Conservation (phyloP, 2,113 vertebrate genomes). For the Thalassarche chlororhynchos region DNA sequence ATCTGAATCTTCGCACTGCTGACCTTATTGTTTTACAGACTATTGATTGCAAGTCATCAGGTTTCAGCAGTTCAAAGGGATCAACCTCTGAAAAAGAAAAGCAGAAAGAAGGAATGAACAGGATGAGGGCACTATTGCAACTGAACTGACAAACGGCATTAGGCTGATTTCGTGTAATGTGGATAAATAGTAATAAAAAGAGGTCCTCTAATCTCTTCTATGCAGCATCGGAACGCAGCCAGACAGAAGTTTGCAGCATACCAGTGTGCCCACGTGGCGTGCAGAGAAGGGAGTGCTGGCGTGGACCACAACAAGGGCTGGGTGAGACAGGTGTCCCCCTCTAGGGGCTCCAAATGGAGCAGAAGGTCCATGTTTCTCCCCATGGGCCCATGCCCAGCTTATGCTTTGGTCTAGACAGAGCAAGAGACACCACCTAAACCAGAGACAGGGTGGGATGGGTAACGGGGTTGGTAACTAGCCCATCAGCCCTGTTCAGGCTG, state of each 20-base stretch:
- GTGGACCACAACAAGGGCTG: neutral
- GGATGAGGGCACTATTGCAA: neutral
- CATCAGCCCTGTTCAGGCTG: neutral
- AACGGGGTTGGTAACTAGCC: neutral
- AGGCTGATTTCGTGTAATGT: neutral
- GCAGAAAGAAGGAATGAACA: neutral
- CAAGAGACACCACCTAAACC: neutral
- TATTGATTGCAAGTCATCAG: constrained; percentile 62
- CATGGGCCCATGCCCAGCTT: too few species aligned
- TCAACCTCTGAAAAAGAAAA: constrained; percentile 44
- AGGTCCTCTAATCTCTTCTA: neutral
- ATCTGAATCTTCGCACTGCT: constrained; percentile 53
- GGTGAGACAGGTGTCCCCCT: neutral
- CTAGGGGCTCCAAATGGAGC: neutral
- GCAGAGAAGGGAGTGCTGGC: neutral
- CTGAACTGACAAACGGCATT: neutral
- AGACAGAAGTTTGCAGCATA: neutral
- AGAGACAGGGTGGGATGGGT: neutral
- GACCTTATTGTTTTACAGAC: constrained; percentile 60
- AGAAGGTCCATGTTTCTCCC: neutral
- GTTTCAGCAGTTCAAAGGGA: constrained; percentile 42
- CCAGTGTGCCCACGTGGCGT: neutral
- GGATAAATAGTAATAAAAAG: neutral
- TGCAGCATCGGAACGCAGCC: neutral
- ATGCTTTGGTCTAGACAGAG: neutral